Conservation (phyloP, 2,888 invertebrate species). For the Drosophila quasianomalipes region DNA sequence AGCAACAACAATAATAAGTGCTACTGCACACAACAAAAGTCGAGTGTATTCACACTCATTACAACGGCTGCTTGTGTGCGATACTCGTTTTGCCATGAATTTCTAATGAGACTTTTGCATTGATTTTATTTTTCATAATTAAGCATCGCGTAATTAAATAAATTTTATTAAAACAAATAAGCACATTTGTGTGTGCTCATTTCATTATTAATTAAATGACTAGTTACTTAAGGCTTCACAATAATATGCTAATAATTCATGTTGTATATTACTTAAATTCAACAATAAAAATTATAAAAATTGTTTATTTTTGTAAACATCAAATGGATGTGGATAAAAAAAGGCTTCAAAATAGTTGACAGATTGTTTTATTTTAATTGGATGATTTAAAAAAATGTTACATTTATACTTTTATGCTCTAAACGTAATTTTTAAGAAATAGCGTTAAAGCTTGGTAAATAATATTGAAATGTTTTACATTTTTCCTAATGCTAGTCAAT, state of each 20-base stretch:
- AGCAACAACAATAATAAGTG: constrained; percentile 39
- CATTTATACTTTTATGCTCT: not conserved
- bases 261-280: not conserved
- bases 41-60: constrained; percentile 50
- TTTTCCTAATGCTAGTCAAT: not conserved
- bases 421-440: not conserved
- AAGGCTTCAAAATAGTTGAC: not conserved
- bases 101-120: constrained; percentile 46
- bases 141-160: constrained; percentile 37
- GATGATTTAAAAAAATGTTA: not conserved
- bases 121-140: constrained; percentile 40
- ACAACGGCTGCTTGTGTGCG: constrained; percentile 42
- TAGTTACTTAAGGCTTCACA: not conserved
- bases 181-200: not conserved
- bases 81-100: constrained; percentile 35
- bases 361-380: not conserved
- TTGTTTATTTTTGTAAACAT: not conserved
- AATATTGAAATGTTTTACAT: not conserved
- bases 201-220: constrained; percentile 11
- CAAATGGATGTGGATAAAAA: not conserved
- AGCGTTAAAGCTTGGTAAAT: not conserved
- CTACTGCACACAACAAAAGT: constrained; percentile 40
- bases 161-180: constrained; percentile 17
- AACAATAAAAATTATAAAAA: not conserved
- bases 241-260: not conserved